Percentiles rank a stretch among this genome's conserved stretches.
These are phyloP conservation scores for Ypsolopha sequella DNA, from an alignment of 2,888 invertebrate genomes.

Conservation along the genomic window DNA sequence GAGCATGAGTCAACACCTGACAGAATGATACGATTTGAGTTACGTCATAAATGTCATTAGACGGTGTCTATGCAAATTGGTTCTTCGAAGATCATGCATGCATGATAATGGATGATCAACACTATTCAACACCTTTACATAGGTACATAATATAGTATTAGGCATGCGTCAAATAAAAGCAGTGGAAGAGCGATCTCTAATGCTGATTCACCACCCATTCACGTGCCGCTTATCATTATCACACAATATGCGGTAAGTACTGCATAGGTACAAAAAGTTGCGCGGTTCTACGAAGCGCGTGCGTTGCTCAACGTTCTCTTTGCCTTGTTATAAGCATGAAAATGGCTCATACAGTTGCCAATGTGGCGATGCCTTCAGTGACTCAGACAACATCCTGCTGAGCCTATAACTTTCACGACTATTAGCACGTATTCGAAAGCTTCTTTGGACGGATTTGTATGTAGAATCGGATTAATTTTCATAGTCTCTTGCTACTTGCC, in stretches of 20 bases:
- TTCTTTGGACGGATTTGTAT: conserved; percentile 6
- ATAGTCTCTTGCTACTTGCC: too few species aligned
- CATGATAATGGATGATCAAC: neutral
- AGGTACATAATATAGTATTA: too few species aligned
- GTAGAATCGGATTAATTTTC: too few species aligned
- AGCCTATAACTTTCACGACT: conserved; percentile 56
- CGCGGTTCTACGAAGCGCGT: conserved; percentile 45
- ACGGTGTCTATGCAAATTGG: neutral
- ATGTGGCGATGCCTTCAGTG: conserved; percentile 25
- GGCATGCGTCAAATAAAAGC: neutral
- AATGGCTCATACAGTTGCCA: neutral
- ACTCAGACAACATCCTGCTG: conserved; percentile 59
- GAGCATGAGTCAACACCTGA: neutral
- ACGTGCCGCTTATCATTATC: conserved; percentile 64
- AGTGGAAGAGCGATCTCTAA: conserved; percentile 7
- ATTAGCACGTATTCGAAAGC: conserved; percentile 25
- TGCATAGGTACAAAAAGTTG: conserved; percentile 24
- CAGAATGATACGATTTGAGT: neutral
- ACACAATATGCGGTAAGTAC: conserved; percentile 29
- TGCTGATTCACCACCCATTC: conserved; percentile 56
- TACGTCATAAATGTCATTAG: neutral
- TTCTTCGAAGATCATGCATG: neutral
- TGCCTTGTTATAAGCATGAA: neutral
- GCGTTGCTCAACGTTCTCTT: conserved; percentile 24
- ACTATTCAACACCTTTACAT: too few species aligned